A percentile compares a stretch with the other conserved stretches of the same genome.
These are phyloP conservation scores for Morinoia aosen DNA, from an alignment of 2,888 invertebrate genomes.

Conservation along the genomic window DNA sequence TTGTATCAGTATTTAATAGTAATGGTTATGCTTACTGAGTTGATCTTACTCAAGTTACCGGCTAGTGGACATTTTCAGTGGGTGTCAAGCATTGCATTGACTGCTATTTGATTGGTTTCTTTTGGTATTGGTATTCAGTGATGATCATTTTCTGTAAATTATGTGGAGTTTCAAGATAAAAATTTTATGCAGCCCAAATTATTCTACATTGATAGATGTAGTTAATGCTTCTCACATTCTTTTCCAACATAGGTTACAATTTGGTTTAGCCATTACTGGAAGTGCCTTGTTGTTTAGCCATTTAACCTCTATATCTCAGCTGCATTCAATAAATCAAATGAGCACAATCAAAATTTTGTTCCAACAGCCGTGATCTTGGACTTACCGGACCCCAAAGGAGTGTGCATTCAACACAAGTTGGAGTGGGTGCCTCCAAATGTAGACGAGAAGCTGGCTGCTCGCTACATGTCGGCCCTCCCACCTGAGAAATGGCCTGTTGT, in stretches of 20 bases:
- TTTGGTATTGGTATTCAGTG: too few species aligned
- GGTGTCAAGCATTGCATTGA: too few species aligned
- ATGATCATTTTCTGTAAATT: too few species aligned
- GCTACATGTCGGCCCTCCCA: constrained; percentile 66
- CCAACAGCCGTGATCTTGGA: background rate
- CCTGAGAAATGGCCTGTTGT: constrained; percentile 64
- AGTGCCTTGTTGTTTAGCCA: background rate
- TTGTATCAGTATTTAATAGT: too few species aligned
- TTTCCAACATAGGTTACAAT: background rate
- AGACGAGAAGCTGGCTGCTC: constrained; percentile 58
- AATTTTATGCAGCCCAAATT: too few species aligned
- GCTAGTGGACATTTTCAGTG: too few species aligned
- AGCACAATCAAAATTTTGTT: background rate
- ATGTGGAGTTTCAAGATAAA: too few species aligned
- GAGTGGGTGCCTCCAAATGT: constrained; percentile 67
- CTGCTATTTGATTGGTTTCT: too few species aligned
- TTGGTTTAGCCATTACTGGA: background rate
- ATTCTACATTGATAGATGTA: too few species aligned
- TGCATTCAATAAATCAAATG: background rate
- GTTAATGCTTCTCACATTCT: background rate
- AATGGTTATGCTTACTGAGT: too few species aligned
- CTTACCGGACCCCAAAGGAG: background rate
- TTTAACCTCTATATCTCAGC: background rate
- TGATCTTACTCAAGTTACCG: too few species aligned
- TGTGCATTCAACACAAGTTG: constrained; percentile 57